Base-by-base conservation (phyloP, 2,113 vertebrate genomes). In the Hassar affinis region DNA sequence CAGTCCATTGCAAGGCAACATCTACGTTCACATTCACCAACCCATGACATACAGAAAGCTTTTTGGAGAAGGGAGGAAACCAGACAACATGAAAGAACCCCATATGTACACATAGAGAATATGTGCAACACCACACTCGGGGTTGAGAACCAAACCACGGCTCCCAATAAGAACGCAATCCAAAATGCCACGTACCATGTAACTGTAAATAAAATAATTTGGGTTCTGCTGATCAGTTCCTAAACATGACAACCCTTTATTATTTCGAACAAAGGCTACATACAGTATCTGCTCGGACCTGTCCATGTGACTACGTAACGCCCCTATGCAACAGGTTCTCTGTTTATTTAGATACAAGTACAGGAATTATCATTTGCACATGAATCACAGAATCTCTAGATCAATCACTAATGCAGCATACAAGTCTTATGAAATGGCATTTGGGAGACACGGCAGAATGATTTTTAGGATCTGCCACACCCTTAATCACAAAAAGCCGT, bases 391-490 rank as follows among this genome's bases (percentile, higher is more conserved):
- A 11, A 69, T 10, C 59, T 52, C 59, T 18, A 30, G 0, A 25
- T 30, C 12, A 38, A 51, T 18, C 57, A 3, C 10, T 12, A 54
- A 18, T 14, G 9, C 38, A 62, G 56, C 22, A 66, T 57, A 69
- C 33, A 62, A 62, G 38, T 35, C 27, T 51, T 20, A 30, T 15
- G 38, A 27, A 27, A 49, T 59, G 30, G 12, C 61, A 15, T 56
- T 85, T 80, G 68, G 72, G 64, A 56, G 42, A 52, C 56, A 71
- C 15, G 7, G 49, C 45, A 62, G 52, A 51, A 52, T 75, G 35
- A 72, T 74, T 30, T 72, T 57, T 75, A 30, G 77, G 83, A 51
- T 82, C 72, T 57, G 77, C 25, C 71, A 62, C 80, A 78, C 64
- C 78, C 35, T 85, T 49, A 74, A 42, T 59, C 72, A 51, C 64